Evolutionary conservation across 2,888 invertebrate species (phyloP), one percentile per base, ranked within the genome.

Genomic region (Blastobasis adustella): DNA sequence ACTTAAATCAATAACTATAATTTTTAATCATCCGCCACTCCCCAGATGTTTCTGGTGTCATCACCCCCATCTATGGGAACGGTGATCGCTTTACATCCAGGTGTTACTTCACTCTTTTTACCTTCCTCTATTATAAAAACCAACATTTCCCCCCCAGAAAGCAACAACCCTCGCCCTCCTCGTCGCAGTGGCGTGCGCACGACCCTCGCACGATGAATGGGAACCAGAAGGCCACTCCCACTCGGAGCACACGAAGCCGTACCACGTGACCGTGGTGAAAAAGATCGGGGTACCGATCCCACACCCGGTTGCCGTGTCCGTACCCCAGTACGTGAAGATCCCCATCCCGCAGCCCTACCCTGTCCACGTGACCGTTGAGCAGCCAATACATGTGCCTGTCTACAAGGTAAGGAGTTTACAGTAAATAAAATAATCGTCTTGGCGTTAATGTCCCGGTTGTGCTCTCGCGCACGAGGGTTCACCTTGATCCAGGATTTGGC

Each of bases 281-380:
- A 93, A 93, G 81, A 89, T 93, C 58, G 93, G 93, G 0, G 90
- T 93, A 9, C 92, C 93, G n/a, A 90, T 93, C 47, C 94, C 93
- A 0, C 93, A 94, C 65, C 93, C 93, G 0, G 91, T 93, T 36
- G 92, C 93, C 0, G 91, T 93, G 0, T 91, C 93, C 6, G 93
- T 93, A 10, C 94, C 92, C 40, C 91, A 92, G 73, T 90, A 91
- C 65, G 79, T 94, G 58, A 92, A 92, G 73, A 89, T 94, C 37
- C 92, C 93, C 52, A 93, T 94, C 47, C 94, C 94, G 1, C 93
- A 94, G 54, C 94, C 94, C 2, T 93, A 93, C 80, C 91, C 94
- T 0, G 93, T 94, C 1, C 93, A 93, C 64, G 90, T 94, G 1
- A 87, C 90, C 1, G 91, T 94, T 45, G 92, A 94, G 53, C 93